Evolutionary conservation across 2,888 invertebrate genomes (phyloP).

Genomic region (Ophioninae sp.): DNA sequence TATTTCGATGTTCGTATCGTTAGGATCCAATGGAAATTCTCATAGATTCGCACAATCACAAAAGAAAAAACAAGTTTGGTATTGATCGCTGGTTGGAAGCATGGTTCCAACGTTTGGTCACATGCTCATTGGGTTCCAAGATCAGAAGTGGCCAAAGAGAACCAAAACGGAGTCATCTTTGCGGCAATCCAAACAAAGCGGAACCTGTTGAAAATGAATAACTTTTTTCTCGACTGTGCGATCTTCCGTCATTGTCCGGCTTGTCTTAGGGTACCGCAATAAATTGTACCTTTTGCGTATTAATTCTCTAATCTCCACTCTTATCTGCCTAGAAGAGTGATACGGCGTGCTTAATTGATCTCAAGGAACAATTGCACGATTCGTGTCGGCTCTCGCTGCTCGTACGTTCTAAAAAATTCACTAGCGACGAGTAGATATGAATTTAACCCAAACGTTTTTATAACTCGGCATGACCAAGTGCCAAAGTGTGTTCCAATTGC

Average conservation of each 20-base stretch:
- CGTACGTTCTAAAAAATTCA: conserved; percentile 2
- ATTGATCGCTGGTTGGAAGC: background rate
- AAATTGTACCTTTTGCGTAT: conserved; percentile 43
- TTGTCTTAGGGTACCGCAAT: conserved; percentile 49
- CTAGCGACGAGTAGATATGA: background rate
- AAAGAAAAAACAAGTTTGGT: background rate
- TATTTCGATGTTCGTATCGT: background rate
- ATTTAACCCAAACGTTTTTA: conserved; percentile 42
- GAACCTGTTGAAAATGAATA: background rate
- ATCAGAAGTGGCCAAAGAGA: background rate
- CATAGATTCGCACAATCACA: background rate
- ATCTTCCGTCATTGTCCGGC: conserved; percentile 1
- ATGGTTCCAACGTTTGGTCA: background rate
- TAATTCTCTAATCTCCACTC: conserved; percentile 33
- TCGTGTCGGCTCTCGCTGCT: background rate
- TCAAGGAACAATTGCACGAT: background rate
- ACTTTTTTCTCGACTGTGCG: background rate
- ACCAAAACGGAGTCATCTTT: too few relatives aligned
- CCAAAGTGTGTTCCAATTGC: background rate
- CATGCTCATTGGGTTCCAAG: background rate
- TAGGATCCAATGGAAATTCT: background rate
- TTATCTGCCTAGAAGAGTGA: background rate
- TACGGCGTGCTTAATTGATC: conserved; percentile 4
- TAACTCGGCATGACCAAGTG: conserved; percentile 28
- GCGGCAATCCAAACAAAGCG: background rate